These are phyloP conservation scores for Ferrisia virgata DNA, from an alignment of 2,888 invertebrate species.

Conservation along the genomic window DNA sequence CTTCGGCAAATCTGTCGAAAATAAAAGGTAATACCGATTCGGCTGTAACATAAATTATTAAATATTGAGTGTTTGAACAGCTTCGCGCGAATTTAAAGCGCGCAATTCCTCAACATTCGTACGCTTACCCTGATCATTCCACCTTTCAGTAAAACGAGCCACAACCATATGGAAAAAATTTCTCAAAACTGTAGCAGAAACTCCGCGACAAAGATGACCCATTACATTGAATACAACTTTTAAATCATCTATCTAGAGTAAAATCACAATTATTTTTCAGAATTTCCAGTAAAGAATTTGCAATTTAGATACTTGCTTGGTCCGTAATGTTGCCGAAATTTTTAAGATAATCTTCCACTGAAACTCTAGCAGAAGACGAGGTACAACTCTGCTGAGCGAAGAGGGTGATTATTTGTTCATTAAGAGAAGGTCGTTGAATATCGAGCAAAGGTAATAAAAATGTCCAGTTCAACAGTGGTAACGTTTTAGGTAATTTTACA, in stretches of 20 bases:
- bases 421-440: background rate
- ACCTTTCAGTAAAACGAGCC: background rate
- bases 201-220: background rate
- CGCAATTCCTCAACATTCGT: no score
- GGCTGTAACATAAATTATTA: background rate
- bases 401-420: background rate
- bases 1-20: background rate
- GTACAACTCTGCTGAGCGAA: background rate
- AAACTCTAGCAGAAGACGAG: background rate
- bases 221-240: background rate
- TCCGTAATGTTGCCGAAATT: background rate
- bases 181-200: background rate
- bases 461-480: conserved; percentile 11
- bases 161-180: background rate
- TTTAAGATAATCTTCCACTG: background rate
- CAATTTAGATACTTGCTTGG: background rate
- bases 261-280: background rate
- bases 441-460: background rate
- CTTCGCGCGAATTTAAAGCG: no score
- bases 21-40: background rate
- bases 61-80: no score
- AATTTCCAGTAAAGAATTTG: background rate
- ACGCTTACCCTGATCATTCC: background rate
- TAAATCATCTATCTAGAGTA: background rate
- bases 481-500: background rate